Percentiles rank a stretch among this genome's conserved stretches.
Conservation (phyloP, 2,888 invertebrate genomes). For the Drosophila aldrichi region DNA sequence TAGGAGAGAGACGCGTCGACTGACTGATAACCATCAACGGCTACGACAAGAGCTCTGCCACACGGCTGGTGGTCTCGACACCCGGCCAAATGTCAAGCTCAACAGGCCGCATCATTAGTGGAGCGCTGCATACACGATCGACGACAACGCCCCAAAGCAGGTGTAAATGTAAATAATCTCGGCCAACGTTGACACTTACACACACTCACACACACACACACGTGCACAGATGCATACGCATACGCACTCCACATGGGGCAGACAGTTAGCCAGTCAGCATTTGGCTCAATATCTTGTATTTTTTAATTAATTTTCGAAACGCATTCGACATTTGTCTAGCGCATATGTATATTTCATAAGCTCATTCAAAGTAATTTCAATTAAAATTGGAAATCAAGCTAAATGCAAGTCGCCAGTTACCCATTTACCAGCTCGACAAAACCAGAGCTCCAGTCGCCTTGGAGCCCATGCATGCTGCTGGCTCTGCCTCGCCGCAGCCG, state of each 20-base stretch:
- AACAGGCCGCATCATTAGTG: conserved; percentile 69
- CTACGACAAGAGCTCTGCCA: conserved; percentile 43
- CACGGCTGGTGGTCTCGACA: conserved; percentile 70
- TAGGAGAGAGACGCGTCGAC: neutral
- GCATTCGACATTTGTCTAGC: conserved; percentile 51
- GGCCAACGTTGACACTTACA: conserved; percentile 63
- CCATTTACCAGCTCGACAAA: conserved; percentile 14
- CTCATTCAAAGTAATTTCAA: conserved; percentile 54
- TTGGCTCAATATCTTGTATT: conserved; percentile 53
- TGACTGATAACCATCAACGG: conserved; percentile 68
- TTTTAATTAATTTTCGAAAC: conserved; percentile 65
- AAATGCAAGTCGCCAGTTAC: conserved; percentile 14
- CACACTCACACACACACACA: conserved; percentile 18
- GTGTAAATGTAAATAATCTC: conserved; percentile 80
- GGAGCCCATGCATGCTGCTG: neutral
- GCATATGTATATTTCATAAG: conserved; percentile 57
- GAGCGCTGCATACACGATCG: conserved; percentile 22
- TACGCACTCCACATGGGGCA: conserved; percentile 62
- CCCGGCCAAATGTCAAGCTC: conserved; percentile 72
- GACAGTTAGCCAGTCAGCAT: conserved; percentile 32
- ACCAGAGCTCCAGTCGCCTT: conserved; percentile 14
- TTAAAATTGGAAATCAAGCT: conserved; percentile 44
- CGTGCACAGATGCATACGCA: conserved; percentile 7
- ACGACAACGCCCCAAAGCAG: conserved; percentile 59
- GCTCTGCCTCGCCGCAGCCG: neutral